Conservation (phyloP, 2,113 vertebrate species). For the Caranx melampygus region DNA sequence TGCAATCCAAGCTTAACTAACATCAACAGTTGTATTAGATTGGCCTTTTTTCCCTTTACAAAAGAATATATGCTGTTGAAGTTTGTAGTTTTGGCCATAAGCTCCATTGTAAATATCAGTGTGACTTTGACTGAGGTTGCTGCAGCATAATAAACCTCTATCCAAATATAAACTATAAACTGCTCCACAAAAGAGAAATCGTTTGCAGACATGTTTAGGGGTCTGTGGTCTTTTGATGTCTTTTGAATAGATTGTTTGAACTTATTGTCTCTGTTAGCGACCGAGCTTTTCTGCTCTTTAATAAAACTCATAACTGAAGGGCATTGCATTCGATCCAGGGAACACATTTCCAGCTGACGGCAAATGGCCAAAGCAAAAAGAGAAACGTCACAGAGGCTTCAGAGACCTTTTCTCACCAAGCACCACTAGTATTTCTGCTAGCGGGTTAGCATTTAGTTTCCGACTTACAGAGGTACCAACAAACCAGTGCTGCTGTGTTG, state of each 20-base stretch:
- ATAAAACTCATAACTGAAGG: not conserved
- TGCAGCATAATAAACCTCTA: too few species aligned
- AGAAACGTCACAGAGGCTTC: not conserved
- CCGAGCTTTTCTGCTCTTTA: not conserved
- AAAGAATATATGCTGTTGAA: too few species aligned
- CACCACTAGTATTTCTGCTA: not conserved
- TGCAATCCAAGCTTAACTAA: too few species aligned
- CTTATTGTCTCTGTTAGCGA: not conserved
- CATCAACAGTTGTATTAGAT: not conserved
- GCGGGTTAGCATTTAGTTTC: too few species aligned
- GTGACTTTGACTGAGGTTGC: too few species aligned
- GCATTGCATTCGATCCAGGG: not conserved
- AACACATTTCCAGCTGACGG: not conserved
- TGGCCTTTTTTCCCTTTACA: too few species aligned
- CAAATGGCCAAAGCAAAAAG: not conserved
- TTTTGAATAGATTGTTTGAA: not conserved
- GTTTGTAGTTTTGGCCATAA: too few species aligned
- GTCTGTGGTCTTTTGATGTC: too few species aligned
- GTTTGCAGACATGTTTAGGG: not conserved
- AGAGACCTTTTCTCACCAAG: not conserved
- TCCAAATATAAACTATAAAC: too few species aligned
- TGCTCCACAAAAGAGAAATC: too few species aligned
- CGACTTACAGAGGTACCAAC: not conserved
- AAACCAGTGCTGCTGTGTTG: not conserved
- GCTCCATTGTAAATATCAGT: too few species aligned